Evolutionary conservation across 2,888 invertebrate species (phyloP).

Genomic region (Petrophora chlorosata): DNA sequence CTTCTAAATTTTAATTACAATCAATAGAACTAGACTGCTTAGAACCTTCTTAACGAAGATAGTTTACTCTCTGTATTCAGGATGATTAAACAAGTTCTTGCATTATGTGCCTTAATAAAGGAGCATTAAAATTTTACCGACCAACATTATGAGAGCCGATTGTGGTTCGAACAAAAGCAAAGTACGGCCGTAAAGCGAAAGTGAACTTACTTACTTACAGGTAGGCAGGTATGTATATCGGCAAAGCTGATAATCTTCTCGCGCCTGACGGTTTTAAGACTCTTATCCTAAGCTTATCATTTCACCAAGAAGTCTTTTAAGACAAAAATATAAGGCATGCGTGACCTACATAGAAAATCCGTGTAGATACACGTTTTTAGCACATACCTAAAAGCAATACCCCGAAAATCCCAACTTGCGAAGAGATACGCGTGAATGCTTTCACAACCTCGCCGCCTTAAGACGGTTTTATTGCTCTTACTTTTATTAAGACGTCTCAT

Average conservation of each 20-base stretch:
- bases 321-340: constrained; percentile 3
- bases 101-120: no score
- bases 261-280: background rate
- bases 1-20: no score
- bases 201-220: no score
- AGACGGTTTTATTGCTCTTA: constrained; percentile 17
- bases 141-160: no score
- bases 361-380: constrained; percentile 6
- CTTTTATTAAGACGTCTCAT: constrained; percentile 11
- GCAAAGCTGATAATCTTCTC: background rate
- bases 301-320: background rate
- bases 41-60: no score
- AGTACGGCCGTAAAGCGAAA: no score
- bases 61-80: no score
- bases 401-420: constrained; percentile 12
- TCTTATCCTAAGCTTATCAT: background rate
- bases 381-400: constrained; percentile 18
- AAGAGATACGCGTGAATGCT: constrained; percentile 20
- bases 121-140: no score
- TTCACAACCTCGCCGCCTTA: constrained; percentile 16
- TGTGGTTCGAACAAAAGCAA: no score
- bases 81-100: no score
- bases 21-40: no score
- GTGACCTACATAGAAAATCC: constrained; percentile 12
- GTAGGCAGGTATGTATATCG: background rate